A percentile compares a stretch with the other conserved stretches of the same genome.
phyloP scores from a whole-genome alignment of 2,888 invertebrate genomes.

The Drosophila pullipes region DNA sequence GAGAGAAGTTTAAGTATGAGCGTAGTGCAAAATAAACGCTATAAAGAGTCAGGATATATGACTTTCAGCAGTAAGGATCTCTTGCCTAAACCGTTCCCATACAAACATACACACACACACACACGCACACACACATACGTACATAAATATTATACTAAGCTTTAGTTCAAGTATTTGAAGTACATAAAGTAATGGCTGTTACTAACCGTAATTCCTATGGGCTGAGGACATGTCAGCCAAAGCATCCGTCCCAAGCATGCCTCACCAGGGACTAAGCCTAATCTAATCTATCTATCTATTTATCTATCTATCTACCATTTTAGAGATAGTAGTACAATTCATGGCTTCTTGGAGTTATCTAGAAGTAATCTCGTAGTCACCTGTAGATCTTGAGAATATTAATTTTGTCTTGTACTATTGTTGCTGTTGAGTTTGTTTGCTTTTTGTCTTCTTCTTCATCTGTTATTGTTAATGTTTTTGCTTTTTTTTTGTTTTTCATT shows the following conservation, averaged over 20 bases:
- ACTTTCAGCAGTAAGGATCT: background rate
- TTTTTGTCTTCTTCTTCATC: constrained; percentile 1
- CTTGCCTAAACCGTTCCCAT: constrained; percentile 31
- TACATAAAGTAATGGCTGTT: constrained; percentile 10
- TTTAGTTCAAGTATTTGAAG: constrained; percentile 28
- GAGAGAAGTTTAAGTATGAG: background rate
- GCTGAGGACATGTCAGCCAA: background rate
- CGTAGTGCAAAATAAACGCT: background rate
- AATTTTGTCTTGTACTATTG: background rate
- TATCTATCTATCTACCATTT: background rate
- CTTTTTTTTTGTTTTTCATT: background rate
- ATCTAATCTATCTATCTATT: background rate
- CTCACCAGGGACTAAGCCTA: background rate
- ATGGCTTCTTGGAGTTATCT: background rate
- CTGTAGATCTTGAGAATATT: constrained; percentile 1
- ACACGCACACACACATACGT: background rate
- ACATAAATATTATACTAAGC: constrained; percentile 24
- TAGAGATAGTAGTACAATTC: background rate
- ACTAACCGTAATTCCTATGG: constrained; percentile 7
- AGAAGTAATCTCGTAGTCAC: constrained; percentile 8
- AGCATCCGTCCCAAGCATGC: constrained; percentile 9
- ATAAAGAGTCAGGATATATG: background rate
- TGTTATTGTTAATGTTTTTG: constrained; percentile 11
- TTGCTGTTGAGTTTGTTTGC: constrained; percentile 5
- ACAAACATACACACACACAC: background rate